These are phyloP conservation scores for Etheostoma perlongum DNA, from an alignment of 2,797 vertebrate genomes.

Conservation along the genomic window DNA sequence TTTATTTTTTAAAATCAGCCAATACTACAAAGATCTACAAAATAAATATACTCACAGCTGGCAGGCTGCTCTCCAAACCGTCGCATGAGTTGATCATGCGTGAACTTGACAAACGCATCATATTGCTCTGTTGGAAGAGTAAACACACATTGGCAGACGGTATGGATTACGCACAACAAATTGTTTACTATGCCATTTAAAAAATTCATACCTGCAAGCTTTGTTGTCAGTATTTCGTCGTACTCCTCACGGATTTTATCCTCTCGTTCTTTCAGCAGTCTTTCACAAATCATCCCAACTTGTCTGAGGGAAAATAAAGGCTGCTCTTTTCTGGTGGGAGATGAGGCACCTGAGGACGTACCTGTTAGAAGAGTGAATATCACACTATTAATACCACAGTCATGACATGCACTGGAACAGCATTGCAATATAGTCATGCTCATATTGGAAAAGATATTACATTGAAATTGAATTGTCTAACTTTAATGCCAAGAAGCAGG, in stretches of 20 bases:
- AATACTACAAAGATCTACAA: neutral
- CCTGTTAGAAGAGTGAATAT: slow-evolving; percentile 56
- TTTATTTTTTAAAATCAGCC: neutral
- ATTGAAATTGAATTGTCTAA: neutral
- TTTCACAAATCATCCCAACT: slow-evolving; percentile 98
- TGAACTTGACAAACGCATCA: slow-evolving; percentile 99
- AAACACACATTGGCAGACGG: neutral
- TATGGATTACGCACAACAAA: neutral
- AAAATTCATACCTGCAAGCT: slow-evolving; percentile 90
- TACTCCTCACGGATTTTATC: slow-evolving; percentile 97
- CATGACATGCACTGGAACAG: neutral
- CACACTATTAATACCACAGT: neutral
- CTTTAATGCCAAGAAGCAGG: neutral
- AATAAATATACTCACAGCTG: slow-evolving; percentile 91
- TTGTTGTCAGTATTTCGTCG: slow-evolving; percentile 96
- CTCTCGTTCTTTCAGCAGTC: slow-evolving; percentile 96
- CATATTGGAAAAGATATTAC: neutral
- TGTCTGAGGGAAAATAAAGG: slow-evolving; percentile 95
- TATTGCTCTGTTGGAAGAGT: slow-evolving; percentile 91
- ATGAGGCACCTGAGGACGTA: slow-evolving; percentile 86
- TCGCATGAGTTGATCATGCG: slow-evolving; percentile 99
- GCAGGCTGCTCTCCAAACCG: slow-evolving; percentile 99
- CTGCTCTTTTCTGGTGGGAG: slow-evolving; percentile 95
- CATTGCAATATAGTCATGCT: neutral
- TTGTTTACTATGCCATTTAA: too few species aligned